Percentiles rank a stretch among this genome's conserved stretches.
These are phyloP conservation scores for Ommatoiulus sabulosus DNA, from an alignment of 2,888 invertebrate species.

Conservation along the genomic window DNA sequence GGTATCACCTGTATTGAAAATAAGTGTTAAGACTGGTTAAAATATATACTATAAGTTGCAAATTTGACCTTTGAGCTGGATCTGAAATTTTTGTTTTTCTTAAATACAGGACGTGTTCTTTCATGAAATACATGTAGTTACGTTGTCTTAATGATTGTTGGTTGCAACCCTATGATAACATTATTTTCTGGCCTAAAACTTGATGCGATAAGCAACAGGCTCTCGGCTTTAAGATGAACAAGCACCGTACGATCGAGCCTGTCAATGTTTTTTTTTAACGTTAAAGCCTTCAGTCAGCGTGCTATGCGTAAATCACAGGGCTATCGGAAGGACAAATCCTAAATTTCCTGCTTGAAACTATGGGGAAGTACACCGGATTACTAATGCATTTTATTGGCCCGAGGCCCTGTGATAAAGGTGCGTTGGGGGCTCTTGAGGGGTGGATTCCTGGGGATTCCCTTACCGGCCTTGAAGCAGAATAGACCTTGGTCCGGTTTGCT, in stretches of 20 bases:
- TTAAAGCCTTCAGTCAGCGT: constrained; percentile 3
- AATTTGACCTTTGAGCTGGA: neutral
- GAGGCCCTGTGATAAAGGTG: neutral
- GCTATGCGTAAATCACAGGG: neutral
- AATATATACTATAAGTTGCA: neutral
- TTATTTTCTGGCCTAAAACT: neutral
- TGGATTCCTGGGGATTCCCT: constrained; percentile 44
- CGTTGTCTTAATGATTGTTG: neutral
- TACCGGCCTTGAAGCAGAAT: constrained; percentile 59
- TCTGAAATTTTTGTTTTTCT: neutral
- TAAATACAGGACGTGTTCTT: neutral
- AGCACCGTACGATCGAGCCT: neutral
- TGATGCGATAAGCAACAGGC: neutral
- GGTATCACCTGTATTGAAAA: constrained; percentile 60
- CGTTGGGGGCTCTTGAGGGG: neutral
- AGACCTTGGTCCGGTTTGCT: constrained; percentile 60
- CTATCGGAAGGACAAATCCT: constrained; percentile 29
- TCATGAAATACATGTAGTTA: neutral
- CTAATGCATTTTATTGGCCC: constrained; percentile 4
- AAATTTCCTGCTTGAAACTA: neutral
- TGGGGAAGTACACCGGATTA: constrained; percentile 7
- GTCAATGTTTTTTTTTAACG: neutral
- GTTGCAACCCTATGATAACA: neutral
- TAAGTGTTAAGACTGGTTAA: neutral
- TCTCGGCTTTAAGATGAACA: neutral